These are phyloP conservation scores for Brachylomia viminalis DNA, from an alignment of 2,888 invertebrate species.

Conservation along the genomic window DNA sequence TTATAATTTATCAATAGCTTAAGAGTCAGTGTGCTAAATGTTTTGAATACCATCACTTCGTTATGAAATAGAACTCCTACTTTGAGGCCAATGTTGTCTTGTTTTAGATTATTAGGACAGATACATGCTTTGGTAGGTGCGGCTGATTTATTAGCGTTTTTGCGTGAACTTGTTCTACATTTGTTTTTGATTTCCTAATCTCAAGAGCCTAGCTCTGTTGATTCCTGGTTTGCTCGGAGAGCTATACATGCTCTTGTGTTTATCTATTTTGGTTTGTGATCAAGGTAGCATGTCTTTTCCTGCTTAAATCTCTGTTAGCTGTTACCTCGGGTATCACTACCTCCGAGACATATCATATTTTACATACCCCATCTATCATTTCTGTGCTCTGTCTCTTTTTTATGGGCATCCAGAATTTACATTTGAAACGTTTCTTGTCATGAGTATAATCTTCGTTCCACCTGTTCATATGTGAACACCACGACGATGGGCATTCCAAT, in stretches of 20 bases:
- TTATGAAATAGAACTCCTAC: slow-evolving; percentile 11
- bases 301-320: neutral
- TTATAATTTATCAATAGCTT: slow-evolving; percentile 8
- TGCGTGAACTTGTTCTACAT: slow-evolving; percentile 1
- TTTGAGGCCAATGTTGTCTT: slow-evolving; percentile 37
- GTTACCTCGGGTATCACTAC: neutral
- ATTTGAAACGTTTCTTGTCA: neutral
- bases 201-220: neutral
- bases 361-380: neutral
- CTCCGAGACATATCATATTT: neutral
- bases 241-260: neutral
- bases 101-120: slow-evolving; percentile 25
- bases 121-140: slow-evolving; percentile 23
- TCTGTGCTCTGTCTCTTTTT: neutral
- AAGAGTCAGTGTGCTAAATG: slow-evolving; percentile 9
- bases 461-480: neutral
- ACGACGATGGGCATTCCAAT: neutral
- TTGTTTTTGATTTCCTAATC: neutral
- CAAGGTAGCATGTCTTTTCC: neutral
- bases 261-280: neutral
- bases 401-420: neutral
- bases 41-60: slow-evolving; percentile 31
- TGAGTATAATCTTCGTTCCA: neutral
- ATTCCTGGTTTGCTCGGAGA: neutral
- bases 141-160: slow-evolving; percentile 34